Conservation (phyloP, 2,888 invertebrate genomes). For the Halictus quadricinctus region DNA sequence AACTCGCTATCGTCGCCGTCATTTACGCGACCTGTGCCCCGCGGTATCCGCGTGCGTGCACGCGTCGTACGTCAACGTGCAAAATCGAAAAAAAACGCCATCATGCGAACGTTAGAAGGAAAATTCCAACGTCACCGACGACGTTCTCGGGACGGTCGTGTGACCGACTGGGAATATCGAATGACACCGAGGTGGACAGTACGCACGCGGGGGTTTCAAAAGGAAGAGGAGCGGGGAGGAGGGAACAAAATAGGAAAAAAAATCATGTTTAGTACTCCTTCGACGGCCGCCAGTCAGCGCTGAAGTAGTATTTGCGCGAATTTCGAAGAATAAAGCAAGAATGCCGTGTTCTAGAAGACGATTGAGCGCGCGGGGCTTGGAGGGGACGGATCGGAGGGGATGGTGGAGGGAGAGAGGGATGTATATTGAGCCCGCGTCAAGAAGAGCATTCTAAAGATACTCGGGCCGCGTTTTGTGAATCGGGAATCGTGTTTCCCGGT, state of each 20-base stretch:
- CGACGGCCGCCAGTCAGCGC: conserved; percentile 69
- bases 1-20: background rate
- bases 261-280: conserved; percentile 26
- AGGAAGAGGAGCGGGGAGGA: background rate
- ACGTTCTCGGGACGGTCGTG: background rate
- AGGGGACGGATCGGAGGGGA: background rate
- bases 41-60: background rate
- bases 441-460: conserved; percentile 26
- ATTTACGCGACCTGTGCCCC: no score
- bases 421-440: conserved; percentile 26
- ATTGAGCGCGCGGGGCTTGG: background rate
- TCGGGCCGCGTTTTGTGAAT: conserved; percentile 21
- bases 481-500: background rate
- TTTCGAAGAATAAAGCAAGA: conserved; percentile 58
- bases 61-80: background rate
- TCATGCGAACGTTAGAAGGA: background rate
- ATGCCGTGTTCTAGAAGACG: conserved; percentile 28
- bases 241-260: background rate
- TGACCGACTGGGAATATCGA: conserved; percentile 26
- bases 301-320: conserved; percentile 71
- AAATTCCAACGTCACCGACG: conserved; percentile 30
- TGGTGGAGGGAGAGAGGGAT: conserved; percentile 10
- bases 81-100: background rate
- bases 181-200: background rate
- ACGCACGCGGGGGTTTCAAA: background rate